A percentile compares a stretch with the other conserved stretches of the same genome.
These are phyloP conservation scores for Phyllostomus hastatus DNA, from an alignment of 2,113 vertebrate genomes.

Conservation along the genomic window DNA sequence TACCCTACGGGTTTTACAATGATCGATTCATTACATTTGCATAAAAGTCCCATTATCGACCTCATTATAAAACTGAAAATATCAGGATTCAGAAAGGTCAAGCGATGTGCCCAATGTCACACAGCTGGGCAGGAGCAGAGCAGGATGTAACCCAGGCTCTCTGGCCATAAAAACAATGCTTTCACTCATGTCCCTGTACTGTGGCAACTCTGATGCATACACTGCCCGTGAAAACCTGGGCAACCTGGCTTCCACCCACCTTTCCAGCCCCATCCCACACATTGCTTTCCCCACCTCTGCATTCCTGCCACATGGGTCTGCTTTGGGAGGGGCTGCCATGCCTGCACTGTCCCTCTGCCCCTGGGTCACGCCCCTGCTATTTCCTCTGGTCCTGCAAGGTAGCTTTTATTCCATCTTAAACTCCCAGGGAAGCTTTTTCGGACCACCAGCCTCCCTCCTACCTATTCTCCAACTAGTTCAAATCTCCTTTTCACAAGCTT, in stretches of 20 bases:
- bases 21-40: background rate
- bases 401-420: background rate
- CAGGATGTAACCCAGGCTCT: background rate
- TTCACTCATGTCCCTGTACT: background rate
- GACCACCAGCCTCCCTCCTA: background rate
- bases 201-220: background rate
- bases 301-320: background rate
- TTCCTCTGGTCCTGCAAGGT: background rate
- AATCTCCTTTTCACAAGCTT: background rate
- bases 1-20: background rate
- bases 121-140: background rate
- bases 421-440: background rate
- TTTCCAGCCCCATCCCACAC: background rate
- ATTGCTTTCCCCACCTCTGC: too few relatives aligned
- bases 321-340: background rate
- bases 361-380: background rate
- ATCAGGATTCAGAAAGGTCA: background rate
- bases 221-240: background rate
- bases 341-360: accelerated
- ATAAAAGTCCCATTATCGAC: background rate
- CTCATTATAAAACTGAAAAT: background rate
- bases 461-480: background rate
- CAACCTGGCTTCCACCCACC: background rate
- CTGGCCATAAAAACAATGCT: background rate
- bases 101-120: background rate